phyloP scores from a whole-genome alignment of 2,113 vertebrate genomes.

The Rhineura floridana region DNA sequence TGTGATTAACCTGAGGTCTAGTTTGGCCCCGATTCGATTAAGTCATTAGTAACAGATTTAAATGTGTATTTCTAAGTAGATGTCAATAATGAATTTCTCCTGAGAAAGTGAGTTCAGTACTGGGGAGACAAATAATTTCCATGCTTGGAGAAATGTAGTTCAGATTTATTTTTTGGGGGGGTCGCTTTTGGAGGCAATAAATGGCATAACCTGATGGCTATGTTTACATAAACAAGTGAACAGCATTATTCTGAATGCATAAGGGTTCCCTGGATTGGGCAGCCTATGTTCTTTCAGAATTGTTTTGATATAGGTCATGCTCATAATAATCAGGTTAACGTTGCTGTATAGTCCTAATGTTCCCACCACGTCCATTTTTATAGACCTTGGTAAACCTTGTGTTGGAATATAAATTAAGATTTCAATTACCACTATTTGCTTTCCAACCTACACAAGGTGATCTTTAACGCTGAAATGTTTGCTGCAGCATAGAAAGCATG shows the following conservation, averaged over 20 bases:
- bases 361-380: constrained; percentile 67
- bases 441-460: constrained; percentile 60
- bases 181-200: too few relatives aligned
- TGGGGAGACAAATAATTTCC: neutral
- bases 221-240: neutral
- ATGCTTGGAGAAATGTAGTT: neutral
- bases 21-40: neutral
- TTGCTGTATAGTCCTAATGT: constrained; percentile 56
- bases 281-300: constrained; percentile 42
- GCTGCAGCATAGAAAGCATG: constrained; percentile 58
- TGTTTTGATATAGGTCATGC: constrained; percentile 54
- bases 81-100: neutral
- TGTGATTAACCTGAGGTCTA: neutral
- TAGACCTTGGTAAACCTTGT: constrained; percentile 67
- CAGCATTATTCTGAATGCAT: neutral
- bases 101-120: neutral
- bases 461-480: constrained; percentile 67
- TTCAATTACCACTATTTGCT: constrained; percentile 70
- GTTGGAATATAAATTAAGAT: constrained; percentile 73
- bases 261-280: neutral
- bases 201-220: too few relatives aligned
- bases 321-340: constrained; percentile 67
- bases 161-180: neutral
- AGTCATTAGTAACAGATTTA: neutral
- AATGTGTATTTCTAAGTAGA: neutral